Evolutionary conservation across 2,888 invertebrate genomes (phyloP).

Genomic region (Pseudococcus viburni): DNA sequence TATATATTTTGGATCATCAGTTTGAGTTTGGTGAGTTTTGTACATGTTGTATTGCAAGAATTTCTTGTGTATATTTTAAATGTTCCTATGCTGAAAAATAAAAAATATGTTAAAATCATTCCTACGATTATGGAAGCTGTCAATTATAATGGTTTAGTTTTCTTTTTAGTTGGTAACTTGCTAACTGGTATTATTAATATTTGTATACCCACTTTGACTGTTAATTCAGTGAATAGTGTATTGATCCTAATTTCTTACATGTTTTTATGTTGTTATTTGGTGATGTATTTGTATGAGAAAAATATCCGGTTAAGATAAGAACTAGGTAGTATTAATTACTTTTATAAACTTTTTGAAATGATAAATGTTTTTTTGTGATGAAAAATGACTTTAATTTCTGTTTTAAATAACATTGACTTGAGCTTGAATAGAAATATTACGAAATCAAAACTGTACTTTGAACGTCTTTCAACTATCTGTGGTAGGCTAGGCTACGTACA

Average conservation of each 20-base stretch:
- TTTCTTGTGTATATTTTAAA: constrained; percentile 71
- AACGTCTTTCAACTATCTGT: too few relatives aligned
- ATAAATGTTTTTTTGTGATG: not conserved
- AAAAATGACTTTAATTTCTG: too few relatives aligned
- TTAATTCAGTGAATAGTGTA: constrained; percentile 64
- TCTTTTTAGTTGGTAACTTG: constrained; percentile 67
- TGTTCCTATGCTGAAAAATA: not conserved
- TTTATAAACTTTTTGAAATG: not conserved
- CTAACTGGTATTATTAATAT: constrained; percentile 68
- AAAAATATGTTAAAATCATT: constrained; percentile 48
- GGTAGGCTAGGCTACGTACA: too few relatives aligned
- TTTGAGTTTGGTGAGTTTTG: constrained; percentile 75
- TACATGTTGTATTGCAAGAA: constrained; percentile 76
- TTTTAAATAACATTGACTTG: too few relatives aligned
- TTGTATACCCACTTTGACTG: constrained; percentile 64
- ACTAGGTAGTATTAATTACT: not conserved
- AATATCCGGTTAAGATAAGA: constrained; percentile 36
- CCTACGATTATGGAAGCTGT: constrained; percentile 67
- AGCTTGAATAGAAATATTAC: too few relatives aligned
- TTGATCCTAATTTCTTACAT: constrained; percentile 67
- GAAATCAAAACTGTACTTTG: too few relatives aligned
- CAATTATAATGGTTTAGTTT: constrained; percentile 67
- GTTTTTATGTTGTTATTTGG: constrained; percentile 64
- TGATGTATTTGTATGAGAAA: constrained; percentile 62
- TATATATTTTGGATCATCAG: constrained; percentile 85